Conservation (phyloP, 2,888 invertebrate species). For the Tenthredo distinguenda region DNA sequence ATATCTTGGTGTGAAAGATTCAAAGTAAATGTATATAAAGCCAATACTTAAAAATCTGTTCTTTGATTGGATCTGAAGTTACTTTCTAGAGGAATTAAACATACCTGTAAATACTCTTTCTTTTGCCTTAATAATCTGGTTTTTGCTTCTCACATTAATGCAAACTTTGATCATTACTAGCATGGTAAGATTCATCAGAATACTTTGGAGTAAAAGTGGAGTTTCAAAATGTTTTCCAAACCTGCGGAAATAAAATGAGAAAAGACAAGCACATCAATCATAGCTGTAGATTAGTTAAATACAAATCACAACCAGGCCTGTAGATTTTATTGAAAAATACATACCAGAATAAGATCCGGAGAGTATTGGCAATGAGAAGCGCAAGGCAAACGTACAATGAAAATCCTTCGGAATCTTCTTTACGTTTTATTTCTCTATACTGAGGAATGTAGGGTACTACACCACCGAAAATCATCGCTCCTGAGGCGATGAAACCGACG, state of each 20-base stretch:
- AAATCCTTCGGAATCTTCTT: slow-evolving; percentile 97
- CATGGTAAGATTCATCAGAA: slow-evolving; percentile 99
- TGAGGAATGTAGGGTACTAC: slow-evolving; percentile 98
- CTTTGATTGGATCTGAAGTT: background rate
- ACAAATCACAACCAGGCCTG: slow-evolving; percentile 5
- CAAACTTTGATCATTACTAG: slow-evolving; percentile 96
- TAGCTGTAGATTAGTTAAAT: background rate
- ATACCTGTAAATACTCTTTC: slow-evolving; percentile 93
- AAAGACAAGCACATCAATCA: background rate
- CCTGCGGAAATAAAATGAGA: slow-evolving; percentile 82
- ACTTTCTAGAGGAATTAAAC: slow-evolving; percentile 54
- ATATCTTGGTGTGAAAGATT: background rate
- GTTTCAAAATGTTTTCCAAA: slow-evolving; percentile 98
- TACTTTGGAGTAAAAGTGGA: slow-evolving; percentile 96
- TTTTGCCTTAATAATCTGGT: slow-evolving; percentile 86
- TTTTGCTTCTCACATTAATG: slow-evolving; percentile 91
- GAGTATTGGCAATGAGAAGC: slow-evolving; percentile 95
- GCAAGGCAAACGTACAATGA: slow-evolving; percentile 98
- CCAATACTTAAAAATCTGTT: background rate
- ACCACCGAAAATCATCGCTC: slow-evolving; percentile 97
- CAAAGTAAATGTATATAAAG: slow-evolving; percentile 51
- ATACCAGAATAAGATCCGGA: slow-evolving; percentile 99
- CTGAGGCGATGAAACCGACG: slow-evolving; percentile 89
- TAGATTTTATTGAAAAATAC: slow-evolving; percentile 70
- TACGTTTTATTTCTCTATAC: slow-evolving; percentile 93